A percentile compares a stretch with the other conserved stretches of the same genome.
These are phyloP conservation scores for Corythucha ciliata DNA, from an alignment of 2,888 invertebrate genomes.

Conservation along the genomic window DNA sequence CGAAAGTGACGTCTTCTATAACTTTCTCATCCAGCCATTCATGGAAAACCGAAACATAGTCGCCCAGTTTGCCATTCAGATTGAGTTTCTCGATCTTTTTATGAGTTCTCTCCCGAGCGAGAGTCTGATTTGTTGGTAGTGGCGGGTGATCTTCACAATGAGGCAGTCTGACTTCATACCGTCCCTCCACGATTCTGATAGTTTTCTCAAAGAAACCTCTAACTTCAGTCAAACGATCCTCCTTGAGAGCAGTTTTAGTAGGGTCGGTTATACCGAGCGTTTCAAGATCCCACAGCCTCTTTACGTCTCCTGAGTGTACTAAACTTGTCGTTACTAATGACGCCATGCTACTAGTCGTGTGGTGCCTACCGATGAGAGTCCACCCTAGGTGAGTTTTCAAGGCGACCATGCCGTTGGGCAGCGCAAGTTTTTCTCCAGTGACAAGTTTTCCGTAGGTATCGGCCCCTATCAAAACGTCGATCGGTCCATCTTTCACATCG, in stretches of 20 bases:
- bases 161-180: constrained; percentile 39
- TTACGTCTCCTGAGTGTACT: too few relatives aligned
- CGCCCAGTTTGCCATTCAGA: constrained; percentile 28
- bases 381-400: constrained; percentile 16
- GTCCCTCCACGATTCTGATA: constrained; percentile 32
- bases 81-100: constrained; percentile 32
- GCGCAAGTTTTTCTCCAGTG: constrained; percentile 12
- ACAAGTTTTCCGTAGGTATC: constrained; percentile 16
- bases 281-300: constrained; percentile 28
- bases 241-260: constrained; percentile 5
- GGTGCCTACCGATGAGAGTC: constrained; percentile 18
- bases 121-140: constrained; percentile 33
- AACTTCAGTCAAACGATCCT: constrained; percentile 6
- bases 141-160: constrained; percentile 38
- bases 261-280: constrained; percentile 26
- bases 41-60: constrained; percentile 35
- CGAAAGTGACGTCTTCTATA: constrained; percentile 33
- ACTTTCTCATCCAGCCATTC: constrained; percentile 35
- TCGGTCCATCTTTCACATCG: constrained; percentile 8
- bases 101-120: constrained; percentile 35
- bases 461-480: constrained; percentile 17
- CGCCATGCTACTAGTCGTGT: too few relatives aligned
- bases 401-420: constrained; percentile 8
- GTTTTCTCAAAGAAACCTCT: constrained; percentile 31
- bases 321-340: too few relatives aligned